Conservation (phyloP, 2,888 invertebrate genomes). For the Lottia scabra region DNA sequence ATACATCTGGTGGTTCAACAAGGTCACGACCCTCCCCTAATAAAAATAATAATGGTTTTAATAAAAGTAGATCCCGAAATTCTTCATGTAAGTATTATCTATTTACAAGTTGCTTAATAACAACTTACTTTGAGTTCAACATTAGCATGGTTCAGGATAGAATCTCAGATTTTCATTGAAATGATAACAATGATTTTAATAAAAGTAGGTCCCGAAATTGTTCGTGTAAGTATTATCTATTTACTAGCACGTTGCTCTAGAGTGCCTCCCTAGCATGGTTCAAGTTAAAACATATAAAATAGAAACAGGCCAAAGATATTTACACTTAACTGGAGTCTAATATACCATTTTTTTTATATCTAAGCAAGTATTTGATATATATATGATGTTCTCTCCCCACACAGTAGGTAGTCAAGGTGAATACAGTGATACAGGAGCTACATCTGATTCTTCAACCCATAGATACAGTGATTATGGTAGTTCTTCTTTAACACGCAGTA, state of each 20-base stretch:
- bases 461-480: constrained; percentile 35
- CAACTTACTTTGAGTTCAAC: too few relatives aligned
- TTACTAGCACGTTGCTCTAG: too few relatives aligned
- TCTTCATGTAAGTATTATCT: constrained; percentile 50
- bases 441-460: constrained; percentile 54
- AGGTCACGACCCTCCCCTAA: constrained; percentile 42
- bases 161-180: too few relatives aligned
- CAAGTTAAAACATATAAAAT: too few relatives aligned
- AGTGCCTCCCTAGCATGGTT: too few relatives aligned
- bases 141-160: too few relatives aligned
- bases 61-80: constrained; percentile 46
- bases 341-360: too few relatives aligned
- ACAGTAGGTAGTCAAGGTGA: constrained; percentile 60
- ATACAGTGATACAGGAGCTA: constrained; percentile 56
- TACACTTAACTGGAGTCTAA: too few relatives aligned
- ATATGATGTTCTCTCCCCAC: too few relatives aligned
- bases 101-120: too few relatives aligned
- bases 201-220: constrained; percentile 49
- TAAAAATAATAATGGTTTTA: constrained; percentile 29
- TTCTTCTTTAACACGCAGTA: constrained; percentile 1
- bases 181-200: constrained; percentile 30
- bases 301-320: too few relatives aligned
- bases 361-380: too few relatives aligned
- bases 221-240: constrained; percentile 48
- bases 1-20: constrained; percentile 44